Evolutionary conservation across 2,113 vertebrate genomes (phyloP).

Genomic region (Reinhardtius hippoglossoides): DNA sequence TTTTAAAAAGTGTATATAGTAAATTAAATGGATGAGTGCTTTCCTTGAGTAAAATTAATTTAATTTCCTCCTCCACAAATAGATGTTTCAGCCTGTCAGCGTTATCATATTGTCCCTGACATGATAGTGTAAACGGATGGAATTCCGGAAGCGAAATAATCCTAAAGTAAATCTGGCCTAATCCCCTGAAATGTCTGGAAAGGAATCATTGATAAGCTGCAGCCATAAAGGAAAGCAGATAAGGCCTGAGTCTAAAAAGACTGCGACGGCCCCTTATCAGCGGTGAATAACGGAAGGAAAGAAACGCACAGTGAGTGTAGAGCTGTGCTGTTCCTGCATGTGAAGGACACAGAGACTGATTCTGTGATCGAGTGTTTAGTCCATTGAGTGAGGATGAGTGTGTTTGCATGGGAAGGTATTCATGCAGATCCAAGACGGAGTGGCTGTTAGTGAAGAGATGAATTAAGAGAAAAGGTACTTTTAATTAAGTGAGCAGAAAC

Average conservation of each 20-base stretch:
- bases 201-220: constrained; percentile 68
- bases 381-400: neutral
- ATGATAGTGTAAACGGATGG: constrained; percentile 44
- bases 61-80: constrained; percentile 29
- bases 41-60: constrained; percentile 6
- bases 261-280: constrained; percentile 53
- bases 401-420: constrained; percentile 19
- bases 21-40: constrained; percentile 23
- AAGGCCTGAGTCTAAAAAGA: constrained; percentile 59
- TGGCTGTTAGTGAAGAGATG: constrained; percentile 15
- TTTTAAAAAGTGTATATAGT: neutral
- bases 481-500: constrained; percentile 1
- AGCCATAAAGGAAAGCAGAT: constrained; percentile 64
- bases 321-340: neutral
- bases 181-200: constrained; percentile 72
- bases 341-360: constrained; percentile 13
- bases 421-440: constrained; percentile 20
- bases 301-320: neutral
- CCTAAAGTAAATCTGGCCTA: constrained; percentile 62
- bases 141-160: constrained; percentile 60
- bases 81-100: constrained; percentile 31
- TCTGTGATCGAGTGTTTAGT: neutral
- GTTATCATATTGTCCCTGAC: constrained; percentile 55
- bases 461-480: constrained; percentile 36
- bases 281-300: constrained; percentile 36